These are phyloP conservation scores for Brenthis daphne DNA, from an alignment of 2,888 invertebrate species.

Conservation along the genomic window DNA sequence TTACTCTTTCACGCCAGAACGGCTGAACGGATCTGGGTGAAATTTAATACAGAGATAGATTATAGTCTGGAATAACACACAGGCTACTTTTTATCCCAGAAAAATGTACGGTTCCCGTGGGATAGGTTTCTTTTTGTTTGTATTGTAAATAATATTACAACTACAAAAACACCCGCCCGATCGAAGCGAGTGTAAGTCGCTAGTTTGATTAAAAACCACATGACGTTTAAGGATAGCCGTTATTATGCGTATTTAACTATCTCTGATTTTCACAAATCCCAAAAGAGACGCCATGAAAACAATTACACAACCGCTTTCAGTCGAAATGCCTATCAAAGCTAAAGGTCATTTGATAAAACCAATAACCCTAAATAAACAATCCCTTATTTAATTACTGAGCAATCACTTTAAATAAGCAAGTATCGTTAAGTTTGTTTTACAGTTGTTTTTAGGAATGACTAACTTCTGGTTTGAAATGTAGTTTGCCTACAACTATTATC, in stretches of 20 bases:
- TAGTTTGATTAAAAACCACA: no score
- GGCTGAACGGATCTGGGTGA: no score
- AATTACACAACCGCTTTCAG: slow-evolving; percentile 27
- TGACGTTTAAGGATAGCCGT: no score
- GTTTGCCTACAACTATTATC: not conserved
- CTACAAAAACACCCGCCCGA: no score
- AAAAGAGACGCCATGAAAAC: slow-evolving; percentile 25
- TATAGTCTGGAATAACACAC: no score
- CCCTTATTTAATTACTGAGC: slow-evolving; percentile 56
- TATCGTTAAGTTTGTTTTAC: slow-evolving; percentile 38
- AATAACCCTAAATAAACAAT: slow-evolving; percentile 56
- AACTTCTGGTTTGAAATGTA: not conserved
- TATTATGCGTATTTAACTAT: not conserved
- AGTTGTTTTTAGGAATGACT: slow-evolving; percentile 27
- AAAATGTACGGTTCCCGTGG: no score
- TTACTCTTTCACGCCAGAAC: no score
- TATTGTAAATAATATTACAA: no score
- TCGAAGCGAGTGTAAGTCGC: no score
- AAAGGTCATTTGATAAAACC: slow-evolving; percentile 49
- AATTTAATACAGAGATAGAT: no score
- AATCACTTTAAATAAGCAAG: slow-evolving; percentile 48
- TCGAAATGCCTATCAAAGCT: slow-evolving; percentile 33
- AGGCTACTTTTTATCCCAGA: no score
- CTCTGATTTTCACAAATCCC: slow-evolving; percentile 16
- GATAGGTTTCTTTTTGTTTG: no score